phyloP scores from a whole-genome alignment of 2,113 vertebrate genomes.

The Echinops telfairi region DNA sequence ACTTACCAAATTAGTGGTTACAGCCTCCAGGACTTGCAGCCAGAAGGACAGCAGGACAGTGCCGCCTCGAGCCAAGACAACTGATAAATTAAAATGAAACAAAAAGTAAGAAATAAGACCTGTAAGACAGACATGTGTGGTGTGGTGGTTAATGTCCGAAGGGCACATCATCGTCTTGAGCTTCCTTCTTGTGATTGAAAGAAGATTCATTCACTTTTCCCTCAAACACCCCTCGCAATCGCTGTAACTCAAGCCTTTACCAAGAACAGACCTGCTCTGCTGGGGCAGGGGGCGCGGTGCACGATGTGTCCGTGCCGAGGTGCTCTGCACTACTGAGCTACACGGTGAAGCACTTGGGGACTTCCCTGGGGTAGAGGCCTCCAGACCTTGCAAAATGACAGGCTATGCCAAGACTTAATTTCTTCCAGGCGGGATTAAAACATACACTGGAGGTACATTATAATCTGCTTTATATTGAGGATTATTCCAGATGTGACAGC shows the following conservation, averaged over 20 bases:
- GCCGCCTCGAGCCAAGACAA: conserved; percentile 15
- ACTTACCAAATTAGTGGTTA: conserved; percentile 69
- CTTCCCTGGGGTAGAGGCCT: conserved; percentile 40
- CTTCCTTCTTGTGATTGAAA: conserved; percentile 27
- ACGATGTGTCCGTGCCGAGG: no score
- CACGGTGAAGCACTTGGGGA: no score
- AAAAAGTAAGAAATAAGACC: conserved; percentile 40
- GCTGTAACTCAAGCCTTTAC: conserved; percentile 16
- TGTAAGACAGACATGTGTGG: neutral
- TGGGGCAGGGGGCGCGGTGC: neutral
- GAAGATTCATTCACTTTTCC: neutral
- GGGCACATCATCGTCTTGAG: neutral
- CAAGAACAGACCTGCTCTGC: neutral
- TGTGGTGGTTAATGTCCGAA: conserved; percentile 23
- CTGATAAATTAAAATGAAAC: conserved; percentile 44
- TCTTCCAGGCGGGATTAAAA: conserved; percentile 35
- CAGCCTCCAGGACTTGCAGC: neutral
- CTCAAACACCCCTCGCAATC: neutral
- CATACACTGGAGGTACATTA: conserved; percentile 14
- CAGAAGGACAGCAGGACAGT: neutral
- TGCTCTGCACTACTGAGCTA: no score
- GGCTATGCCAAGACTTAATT: neutral
- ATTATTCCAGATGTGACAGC: neutral
- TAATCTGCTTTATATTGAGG: neutral
- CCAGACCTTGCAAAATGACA: conserved; percentile 52